Evolutionary conservation across 2,888 invertebrate species (phyloP), one percentile per base, ranked within the genome.

Genomic region (Andricus quercusramuli): DNA sequence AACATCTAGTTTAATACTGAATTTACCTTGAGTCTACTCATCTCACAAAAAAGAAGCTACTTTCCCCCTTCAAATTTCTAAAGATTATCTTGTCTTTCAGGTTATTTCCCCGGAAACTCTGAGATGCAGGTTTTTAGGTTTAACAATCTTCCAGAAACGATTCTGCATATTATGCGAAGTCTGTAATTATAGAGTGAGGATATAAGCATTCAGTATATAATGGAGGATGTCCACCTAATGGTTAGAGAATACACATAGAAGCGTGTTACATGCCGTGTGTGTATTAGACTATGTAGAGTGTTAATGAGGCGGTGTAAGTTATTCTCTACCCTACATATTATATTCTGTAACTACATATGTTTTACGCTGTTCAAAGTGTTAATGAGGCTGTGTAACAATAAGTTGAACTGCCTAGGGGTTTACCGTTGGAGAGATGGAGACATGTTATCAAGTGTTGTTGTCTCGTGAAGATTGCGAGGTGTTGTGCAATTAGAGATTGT

Each of bases 331-430:
- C 68, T 47, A 47, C 44, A 68, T 68, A 68, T 44, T 68, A 68
- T 70, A 29, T 70, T 70, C 29, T 47, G 29, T 51, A 47, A 70
- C 68, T 70, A 70, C 70, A 70, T 70, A 70, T 70, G 70, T 70
- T 70, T 51, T 29, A 70, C 70, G 17, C 70, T 70, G 29, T 70
- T 67, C 41, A n/a, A 15, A 70, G 51, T 70, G 70, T 47, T 70
- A 70, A 70, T 70, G 51, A 70, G 47, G 29, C 47, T 51, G 20
- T 70, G 47, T 70, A 70, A 68, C 70, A 70, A 70, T 47, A 70
- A 70, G 47, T 68, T 41, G 9, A 68, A 44, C 17, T 68, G 47
- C 47, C 20, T 68, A 29, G 25, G 20, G 17, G 29, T 70, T 68
- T 29, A 20, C 20, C 29, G 9, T 2, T 20, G 17, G 17, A 47